Base-by-base conservation (phyloP, 2,888 invertebrate genomes). In the Ormyrus thymus region DNA sequence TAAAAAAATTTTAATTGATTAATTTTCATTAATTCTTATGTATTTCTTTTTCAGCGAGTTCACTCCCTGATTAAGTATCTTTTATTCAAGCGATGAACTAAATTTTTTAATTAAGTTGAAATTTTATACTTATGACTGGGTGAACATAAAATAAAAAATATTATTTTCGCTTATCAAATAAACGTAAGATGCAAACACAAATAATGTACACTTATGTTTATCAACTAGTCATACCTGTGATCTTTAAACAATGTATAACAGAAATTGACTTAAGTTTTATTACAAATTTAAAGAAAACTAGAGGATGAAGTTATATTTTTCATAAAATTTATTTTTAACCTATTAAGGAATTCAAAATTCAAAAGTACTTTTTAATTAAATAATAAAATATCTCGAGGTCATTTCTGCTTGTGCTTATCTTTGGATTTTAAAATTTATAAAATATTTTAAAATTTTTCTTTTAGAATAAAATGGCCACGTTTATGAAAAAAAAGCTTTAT, bases 211-310 rank as follows among this genome's bases (percentile, higher is more conserved):
- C 51, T 68, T 78, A 48, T 55, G 55, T 65, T 66, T 79, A 71
- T 75, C 59, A 71, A 73, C 79, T 80, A 80, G 79, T 80, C 79
- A 80, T 71, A 77, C 56, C 70, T 80, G 80, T 80, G 77, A 74
- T 77, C 62, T 62, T 74, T 45, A 71, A 46, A 51, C 53, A 66
- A 50, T 53, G 13, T 64, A 55, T 45, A 64, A 72, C 10, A 59
- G 7, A 73, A 53, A 73, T 72, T 59, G 68, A 73, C 58, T 61
- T 80, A 29, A 29, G 29, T 29, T 29, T 29, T 29, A 29, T 29
- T 29, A 29, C 3, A 29, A 29, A 29, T 29, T 29, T 29, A 29
- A 29, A 29, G 29, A 29, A 29, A 29, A 29, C 29, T 29, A 29
- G 29, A 29, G 29, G 29, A 29, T 79, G 29, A 50, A 13, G 8